Percentiles rank a stretch among this genome's conserved stretches.
Evolutionary conservation across 2,888 invertebrate species (phyloP).

Genomic region (Idaea straminata): DNA sequence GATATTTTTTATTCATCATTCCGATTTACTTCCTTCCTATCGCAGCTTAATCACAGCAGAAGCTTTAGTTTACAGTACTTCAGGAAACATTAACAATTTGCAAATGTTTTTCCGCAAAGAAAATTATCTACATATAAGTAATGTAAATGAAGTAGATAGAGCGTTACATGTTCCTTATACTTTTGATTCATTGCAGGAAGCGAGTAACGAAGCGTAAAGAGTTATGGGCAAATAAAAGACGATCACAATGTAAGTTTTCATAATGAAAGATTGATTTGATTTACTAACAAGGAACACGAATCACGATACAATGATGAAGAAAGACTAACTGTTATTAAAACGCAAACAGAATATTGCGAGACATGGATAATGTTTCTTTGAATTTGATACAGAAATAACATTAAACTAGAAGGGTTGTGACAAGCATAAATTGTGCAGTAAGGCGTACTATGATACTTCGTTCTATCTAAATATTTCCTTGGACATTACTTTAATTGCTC

Average conservation of each 20-base stretch:
- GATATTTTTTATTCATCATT: conserved; percentile 22
- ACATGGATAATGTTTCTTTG: not conserved
- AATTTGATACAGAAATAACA: not conserved
- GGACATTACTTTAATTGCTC: too few species aligned
- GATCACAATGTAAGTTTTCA: not conserved
- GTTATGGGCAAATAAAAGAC: conserved; percentile 1
- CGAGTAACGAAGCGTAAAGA: conserved; percentile 13
- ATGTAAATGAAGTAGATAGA: conserved; percentile 17
- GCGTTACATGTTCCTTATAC: conserved; percentile 14
- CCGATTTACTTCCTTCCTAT: conserved; percentile 21
- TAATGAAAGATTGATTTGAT: not conserved
- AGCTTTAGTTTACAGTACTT: not conserved
- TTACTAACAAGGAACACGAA: not conserved
- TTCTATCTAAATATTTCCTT: too few species aligned
- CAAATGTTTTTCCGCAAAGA: conserved; percentile 10
- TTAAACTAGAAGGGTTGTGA: not conserved
- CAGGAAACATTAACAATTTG: conserved; percentile 10
- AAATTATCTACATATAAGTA: conserved; percentile 11
- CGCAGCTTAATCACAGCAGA: conserved; percentile 18
- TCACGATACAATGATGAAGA: not conserved
- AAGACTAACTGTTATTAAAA: not conserved
- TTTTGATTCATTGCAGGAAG: conserved; percentile 12
- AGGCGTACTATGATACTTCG: too few species aligned
- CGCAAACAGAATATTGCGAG: not conserved
- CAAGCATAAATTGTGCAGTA: too few species aligned